Evolutionary conservation across 2,888 invertebrate species (phyloP), one percentile per base, ranked within the genome.

Genomic region (Erebia ligea): DNA sequence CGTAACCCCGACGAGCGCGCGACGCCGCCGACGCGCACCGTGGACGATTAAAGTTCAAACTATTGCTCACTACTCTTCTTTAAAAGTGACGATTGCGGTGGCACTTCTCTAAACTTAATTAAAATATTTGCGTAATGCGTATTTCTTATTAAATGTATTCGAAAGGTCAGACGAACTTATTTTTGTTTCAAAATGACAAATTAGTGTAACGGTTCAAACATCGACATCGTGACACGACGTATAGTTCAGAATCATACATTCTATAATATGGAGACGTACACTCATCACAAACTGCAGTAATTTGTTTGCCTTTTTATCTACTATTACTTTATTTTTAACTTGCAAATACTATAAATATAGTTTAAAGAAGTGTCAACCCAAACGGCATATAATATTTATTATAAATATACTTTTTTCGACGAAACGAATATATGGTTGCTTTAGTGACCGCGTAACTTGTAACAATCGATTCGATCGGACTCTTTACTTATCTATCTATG

Each of bases 1-100:
- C 86, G 78, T 92, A 93, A 84, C 87, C 66, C 63, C 72, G 74
- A 73, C 70, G 57, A 45, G 56, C 72, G 67, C 74, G 69, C 59
- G 59, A 54, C 69, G 68, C 56, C 54, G 62, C 59, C 67, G 21
- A 40, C 69, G 57, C 70, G 54, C 63, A 58, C 48, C 67, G 67
- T 25, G 70, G 67, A 75, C 73, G 67, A 40, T 45, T 54, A 17
- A 13, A 70, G 25, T 70, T 70, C 74, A 70, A 74, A 68, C 70
- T 72, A 72, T 79, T 78, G 78, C 79, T 79, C 79, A 79, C 75
- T 75, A 62, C 68, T 71, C 69, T 67, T 73, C 63, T 70, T 52
- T 61, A 42, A 54, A 54, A 17, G 17, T 19, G 8, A 17, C 54
- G 54, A 19, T 54, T 54, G 9, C 0, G 19, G 19, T 54, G 54